Evolutionary conservation across 2,113 vertebrate species (phyloP), one percentile per base, ranked within the genome.

Genomic region (Chiloscyllium plagiosum): DNA sequence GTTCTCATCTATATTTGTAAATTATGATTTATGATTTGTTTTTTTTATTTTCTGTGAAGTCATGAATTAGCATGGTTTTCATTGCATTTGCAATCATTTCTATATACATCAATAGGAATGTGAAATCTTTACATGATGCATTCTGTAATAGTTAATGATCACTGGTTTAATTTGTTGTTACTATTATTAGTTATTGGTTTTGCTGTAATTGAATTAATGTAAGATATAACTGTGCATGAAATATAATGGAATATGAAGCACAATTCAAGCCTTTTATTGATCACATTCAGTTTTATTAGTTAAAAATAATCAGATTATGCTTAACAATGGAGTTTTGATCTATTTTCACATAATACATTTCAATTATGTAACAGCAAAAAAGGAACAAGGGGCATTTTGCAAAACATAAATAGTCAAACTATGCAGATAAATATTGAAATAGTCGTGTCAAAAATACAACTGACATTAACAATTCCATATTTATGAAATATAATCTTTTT

Each of bases 401-500:
- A 76, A 47, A 72, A 10, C 42, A 47, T 42, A 93, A 92, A 93
- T 66, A 93, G 33, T n/a, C 1, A 20, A 83, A 83, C 37, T 42
- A 42, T 61, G 7, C 15, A 2, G 5, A 29, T 15, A 90, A 65
- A 90, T 90, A 90, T 61, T 61, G 52, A 19, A 20, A 61, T 90
- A 10, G n/a, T 15, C 29, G 29, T 90, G 26, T 17, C 17, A 70
- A 95, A 52, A 95, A 52, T 47, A 13, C 29, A 95, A 76, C 15
- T 95, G 69, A 72, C 24, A 26, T 47, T 47, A 76, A 72, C 24
- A 1, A 42, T 76, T 76, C 66, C 26, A 52, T 70, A 95, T 52
- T 95, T 95, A 95, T 33, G 68, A 72, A 95, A 50, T 95, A 72
- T 50, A 95, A 95, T 95, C 42, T 70, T 70, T 22, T 47, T 47